Percentiles rank a stretch among this genome's conserved stretches.
phyloP scores from a whole-genome alignment of 2,113 vertebrate species.

The Todiramphus chloris region DNA sequence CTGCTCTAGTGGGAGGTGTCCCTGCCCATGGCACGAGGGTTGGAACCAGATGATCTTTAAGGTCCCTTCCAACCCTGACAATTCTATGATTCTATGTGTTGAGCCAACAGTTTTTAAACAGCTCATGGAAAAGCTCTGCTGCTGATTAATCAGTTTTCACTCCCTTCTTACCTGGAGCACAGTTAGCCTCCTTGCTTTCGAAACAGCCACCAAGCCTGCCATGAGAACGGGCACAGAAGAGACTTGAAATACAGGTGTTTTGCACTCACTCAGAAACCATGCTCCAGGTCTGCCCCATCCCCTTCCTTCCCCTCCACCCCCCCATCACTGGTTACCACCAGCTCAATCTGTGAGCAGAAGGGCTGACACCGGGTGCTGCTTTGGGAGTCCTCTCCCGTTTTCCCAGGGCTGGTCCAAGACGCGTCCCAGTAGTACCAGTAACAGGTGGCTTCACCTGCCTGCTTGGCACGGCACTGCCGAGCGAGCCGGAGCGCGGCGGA shows the following conservation, averaged over 20 bases:
- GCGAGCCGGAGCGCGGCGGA: background rate
- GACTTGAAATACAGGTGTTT: background rate
- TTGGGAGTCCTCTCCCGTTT: background rate
- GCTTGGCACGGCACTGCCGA: slow-evolving; percentile 18
- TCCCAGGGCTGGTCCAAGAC: background rate
- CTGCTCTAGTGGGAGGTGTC: too few relatives aligned
- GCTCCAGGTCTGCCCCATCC: background rate
- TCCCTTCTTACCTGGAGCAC: background rate
- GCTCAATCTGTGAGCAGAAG: background rate
- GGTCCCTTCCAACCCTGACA: too few relatives aligned
- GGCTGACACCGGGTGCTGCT: background rate
- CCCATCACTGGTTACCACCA: slow-evolving; percentile 21
- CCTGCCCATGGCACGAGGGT: too few relatives aligned
- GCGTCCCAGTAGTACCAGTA: background rate
- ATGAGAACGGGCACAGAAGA: background rate
- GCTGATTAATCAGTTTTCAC: background rate
- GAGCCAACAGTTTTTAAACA: background rate
- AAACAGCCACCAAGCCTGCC: background rate
- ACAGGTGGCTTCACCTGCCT: slow-evolving; percentile 65
- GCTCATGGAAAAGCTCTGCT: background rate
- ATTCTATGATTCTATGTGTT: background rate
- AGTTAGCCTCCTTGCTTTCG: background rate
- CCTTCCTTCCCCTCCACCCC: background rate
- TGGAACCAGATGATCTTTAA: too few relatives aligned
- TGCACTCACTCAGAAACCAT: background rate